Evolutionary conservation across 1,140 invertebrate genomes (phyloP), one percentile per base, ranked within the genome.

Genomic region (Melitaea cinxia): DNA sequence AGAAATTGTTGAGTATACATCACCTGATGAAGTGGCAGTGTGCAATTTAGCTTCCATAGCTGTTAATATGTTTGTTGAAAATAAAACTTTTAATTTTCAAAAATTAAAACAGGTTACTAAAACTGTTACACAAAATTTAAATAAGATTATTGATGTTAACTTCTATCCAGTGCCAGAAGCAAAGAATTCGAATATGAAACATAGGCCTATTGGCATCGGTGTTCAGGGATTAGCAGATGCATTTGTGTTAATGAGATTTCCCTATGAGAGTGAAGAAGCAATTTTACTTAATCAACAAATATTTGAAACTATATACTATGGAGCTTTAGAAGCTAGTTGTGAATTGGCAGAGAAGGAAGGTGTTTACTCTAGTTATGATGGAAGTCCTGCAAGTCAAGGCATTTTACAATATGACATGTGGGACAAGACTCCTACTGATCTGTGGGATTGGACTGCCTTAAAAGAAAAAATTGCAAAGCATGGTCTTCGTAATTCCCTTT

Each of bases 361-460:
- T 5, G 88, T 95, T 0, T 99, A 99, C 84, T 95, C 97, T 80
- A 97, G 97, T 0, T 99, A 99, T 83, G 82, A 94, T 79, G 98
- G 98, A 7, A 95, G 93, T 70, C 99, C 99, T 15, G 96, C 97
- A 9, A 99, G 98, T 82, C 95, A 98, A 93, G 99, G 98, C 62
- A 97, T 99, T 73, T 91, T 99, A 12, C 99, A 99, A 87, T 98
- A 97, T 85, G 99, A 99, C 74, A 99, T 99, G 98, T 99, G 98
- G 98, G 92, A 95, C 80, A 93, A 92, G 72, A 96, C 93, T n/a
- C 97, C 98, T 10, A 95, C 97, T 35, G 91, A 95, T 77, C 91
- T 98, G 5, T 98, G 97, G 95, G 94, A 99, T 82, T 99, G 99
- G 99, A 76, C 84, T 14, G 89, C 78, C 10, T 91, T 99, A 26